Conservation (phyloP, 2,797 vertebrate genomes). For the Salarias fasciatus region DNA sequence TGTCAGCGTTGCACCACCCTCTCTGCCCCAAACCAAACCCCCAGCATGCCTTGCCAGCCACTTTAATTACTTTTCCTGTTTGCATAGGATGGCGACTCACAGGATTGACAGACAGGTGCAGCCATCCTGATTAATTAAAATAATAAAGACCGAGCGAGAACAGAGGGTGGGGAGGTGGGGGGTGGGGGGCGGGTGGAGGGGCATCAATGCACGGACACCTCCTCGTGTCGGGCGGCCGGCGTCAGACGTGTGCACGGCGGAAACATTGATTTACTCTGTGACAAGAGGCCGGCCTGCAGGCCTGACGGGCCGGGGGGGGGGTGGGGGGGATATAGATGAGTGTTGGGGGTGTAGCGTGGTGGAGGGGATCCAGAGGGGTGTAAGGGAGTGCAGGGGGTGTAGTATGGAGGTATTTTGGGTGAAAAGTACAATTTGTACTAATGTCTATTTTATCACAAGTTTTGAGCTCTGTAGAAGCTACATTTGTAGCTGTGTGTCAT, state of each 20-base stretch:
- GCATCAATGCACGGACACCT: slow-evolving; percentile 65
- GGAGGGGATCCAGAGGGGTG: background rate
- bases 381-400: background rate
- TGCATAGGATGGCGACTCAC: slow-evolving; percentile 60
- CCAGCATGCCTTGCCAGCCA: slow-evolving; percentile 76
- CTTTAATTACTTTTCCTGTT: slow-evolving; percentile 81
- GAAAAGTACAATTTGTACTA: no score
- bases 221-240: slow-evolving; percentile 63
- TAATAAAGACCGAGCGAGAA: slow-evolving; percentile 68
- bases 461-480: no score
- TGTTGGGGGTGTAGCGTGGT: background rate
- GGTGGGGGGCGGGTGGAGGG: slow-evolving; percentile 28
- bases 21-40: slow-evolving; percentile 77
- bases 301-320: slow-evolving; percentile 44
- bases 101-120: slow-evolving; percentile 81
- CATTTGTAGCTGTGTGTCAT: no score
- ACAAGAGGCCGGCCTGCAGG: slow-evolving; percentile 72
- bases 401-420: background rate
- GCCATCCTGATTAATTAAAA: slow-evolving; percentile 84
- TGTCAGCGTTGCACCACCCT: slow-evolving; percentile 69
- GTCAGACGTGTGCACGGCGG: slow-evolving; percentile 46
- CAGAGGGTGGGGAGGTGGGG: background rate
- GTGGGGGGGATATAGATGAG: slow-evolving; percentile 2
- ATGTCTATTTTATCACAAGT: no score
- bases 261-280: slow-evolving; percentile 75